These are phyloP conservation scores for Ursus arctos DNA, from an alignment of 2,113 vertebrate genomes.

Conservation along the genomic window DNA sequence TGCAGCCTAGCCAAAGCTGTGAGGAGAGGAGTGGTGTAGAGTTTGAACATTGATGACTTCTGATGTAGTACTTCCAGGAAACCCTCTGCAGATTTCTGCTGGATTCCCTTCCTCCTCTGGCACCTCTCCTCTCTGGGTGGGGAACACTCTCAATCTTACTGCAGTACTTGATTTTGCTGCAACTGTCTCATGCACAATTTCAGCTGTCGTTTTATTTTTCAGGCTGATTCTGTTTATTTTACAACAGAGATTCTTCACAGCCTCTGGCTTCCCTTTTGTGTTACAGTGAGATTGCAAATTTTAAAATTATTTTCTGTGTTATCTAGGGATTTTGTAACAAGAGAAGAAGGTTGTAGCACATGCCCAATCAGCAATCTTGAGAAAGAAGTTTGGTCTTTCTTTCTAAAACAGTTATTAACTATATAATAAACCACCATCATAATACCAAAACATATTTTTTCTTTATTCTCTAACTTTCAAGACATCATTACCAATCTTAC, in stretches of 20 bases:
- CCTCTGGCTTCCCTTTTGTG: not conserved
- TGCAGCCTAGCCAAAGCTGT: not conserved
- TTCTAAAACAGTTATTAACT: not conserved
- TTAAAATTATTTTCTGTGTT: not conserved
- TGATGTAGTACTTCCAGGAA: not conserved
- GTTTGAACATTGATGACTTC: not conserved
- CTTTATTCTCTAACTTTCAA: not conserved
- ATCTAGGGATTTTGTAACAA: not conserved
- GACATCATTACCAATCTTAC: not conserved
- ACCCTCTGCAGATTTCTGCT: not conserved
- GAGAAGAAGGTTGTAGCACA: not conserved
- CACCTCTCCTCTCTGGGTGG: not conserved
- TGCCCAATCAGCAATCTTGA: not conserved
- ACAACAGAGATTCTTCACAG: not conserved
- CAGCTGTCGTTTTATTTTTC: not conserved
- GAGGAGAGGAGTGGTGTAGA: not conserved
- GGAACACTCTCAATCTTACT: not conserved
- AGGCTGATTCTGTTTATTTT: not conserved
- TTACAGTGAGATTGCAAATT: not conserved
- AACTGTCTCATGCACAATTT: not conserved
- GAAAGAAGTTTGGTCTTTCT: not conserved
- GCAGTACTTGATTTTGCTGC: not conserved
- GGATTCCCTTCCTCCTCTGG: not conserved
- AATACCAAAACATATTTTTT: not conserved
- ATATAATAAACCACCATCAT: not conserved